Percentiles rank a stretch among this genome's conserved stretches.
phyloP scores from a whole-genome alignment of 2,888 invertebrate genomes.

The Agrotis ipsilon region DNA sequence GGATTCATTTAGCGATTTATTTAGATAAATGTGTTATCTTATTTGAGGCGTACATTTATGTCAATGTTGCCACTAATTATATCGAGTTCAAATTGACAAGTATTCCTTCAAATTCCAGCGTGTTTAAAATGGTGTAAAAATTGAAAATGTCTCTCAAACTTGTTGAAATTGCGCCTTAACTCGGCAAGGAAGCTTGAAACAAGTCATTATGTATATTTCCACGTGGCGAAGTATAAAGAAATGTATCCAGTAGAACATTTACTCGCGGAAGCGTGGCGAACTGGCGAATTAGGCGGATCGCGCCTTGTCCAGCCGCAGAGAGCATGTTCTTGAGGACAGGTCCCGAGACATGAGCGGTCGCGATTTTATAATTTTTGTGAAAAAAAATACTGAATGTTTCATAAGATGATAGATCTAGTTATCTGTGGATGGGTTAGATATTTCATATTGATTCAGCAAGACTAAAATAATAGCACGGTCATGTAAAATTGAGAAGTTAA shows the following conservation, averaged over 20 bases:
- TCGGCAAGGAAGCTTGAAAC: conserved; percentile 34
- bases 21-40: conserved; percentile 45
- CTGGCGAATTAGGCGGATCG: conserved; percentile 84
- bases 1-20: conserved; percentile 53
- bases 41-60: conserved; percentile 34
- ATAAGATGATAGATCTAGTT: no score
- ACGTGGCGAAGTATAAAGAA: conserved; percentile 53
- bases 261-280: conserved; percentile 79
- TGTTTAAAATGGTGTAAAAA: conserved; percentile 23
- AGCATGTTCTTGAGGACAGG: conserved; percentile 70
- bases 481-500: no score
- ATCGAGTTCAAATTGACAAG: background rate
- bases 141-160: conserved; percentile 26
- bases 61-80: background rate
- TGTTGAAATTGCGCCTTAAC: conserved; percentile 27
- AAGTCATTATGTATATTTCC: conserved; percentile 61
- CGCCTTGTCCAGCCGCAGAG: conserved; percentile 82
- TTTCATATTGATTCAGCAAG: no score
- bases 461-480: no score
- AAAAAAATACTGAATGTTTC: no score
- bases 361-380: conserved; percentile 51
- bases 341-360: conserved; percentile 60
- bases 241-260: conserved; percentile 63
- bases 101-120: conserved; percentile 8
- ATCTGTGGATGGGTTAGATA: no score